Evolutionary conservation across 2,888 invertebrate genomes (phyloP).

Genomic region (Cerastoderma edule): DNA sequence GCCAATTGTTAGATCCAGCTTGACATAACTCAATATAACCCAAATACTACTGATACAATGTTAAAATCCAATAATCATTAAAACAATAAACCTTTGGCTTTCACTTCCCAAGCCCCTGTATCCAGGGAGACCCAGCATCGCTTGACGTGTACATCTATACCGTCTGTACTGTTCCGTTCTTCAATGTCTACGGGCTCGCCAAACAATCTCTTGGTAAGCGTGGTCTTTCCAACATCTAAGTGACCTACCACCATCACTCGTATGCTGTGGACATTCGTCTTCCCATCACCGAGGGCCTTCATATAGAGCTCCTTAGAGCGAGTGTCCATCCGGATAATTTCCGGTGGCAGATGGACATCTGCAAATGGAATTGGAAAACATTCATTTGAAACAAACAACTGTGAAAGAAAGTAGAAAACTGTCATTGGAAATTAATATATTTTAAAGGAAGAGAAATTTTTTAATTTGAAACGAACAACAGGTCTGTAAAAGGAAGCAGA

Average conservation of each 20-base stretch:
- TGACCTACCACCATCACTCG: slow-evolving; percentile 27
- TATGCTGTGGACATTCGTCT: background rate
- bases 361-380: background rate
- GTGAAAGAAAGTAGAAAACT: background rate
- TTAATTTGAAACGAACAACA: background rate
- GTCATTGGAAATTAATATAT: background rate
- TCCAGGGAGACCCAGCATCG: background rate
- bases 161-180: slow-evolving; percentile 19
- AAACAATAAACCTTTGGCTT: too few species aligned
- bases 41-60: too few species aligned
- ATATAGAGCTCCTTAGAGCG: slow-evolving; percentile 7
- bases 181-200: slow-evolving; percentile 7
- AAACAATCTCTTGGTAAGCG: slow-evolving; percentile 15
- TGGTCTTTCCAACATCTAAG: slow-evolving; percentile 26
- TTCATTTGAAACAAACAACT: background rate
- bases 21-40: too few species aligned
- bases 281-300: slow-evolving; percentile 3
- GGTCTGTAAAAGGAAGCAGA: background rate
- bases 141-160: slow-evolving; percentile 22
- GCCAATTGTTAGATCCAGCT: too few species aligned
- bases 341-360: slow-evolving; percentile 1
- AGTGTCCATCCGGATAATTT: slow-evolving; percentile 10
- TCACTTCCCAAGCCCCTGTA: background rate
- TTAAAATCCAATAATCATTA: too few species aligned
- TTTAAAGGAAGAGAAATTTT: background rate